Evolutionary conservation across 2,797 vertebrate genomes (phyloP), one percentile per base, ranked within the genome.

Genomic region (Megalops cyprinoides): DNA sequence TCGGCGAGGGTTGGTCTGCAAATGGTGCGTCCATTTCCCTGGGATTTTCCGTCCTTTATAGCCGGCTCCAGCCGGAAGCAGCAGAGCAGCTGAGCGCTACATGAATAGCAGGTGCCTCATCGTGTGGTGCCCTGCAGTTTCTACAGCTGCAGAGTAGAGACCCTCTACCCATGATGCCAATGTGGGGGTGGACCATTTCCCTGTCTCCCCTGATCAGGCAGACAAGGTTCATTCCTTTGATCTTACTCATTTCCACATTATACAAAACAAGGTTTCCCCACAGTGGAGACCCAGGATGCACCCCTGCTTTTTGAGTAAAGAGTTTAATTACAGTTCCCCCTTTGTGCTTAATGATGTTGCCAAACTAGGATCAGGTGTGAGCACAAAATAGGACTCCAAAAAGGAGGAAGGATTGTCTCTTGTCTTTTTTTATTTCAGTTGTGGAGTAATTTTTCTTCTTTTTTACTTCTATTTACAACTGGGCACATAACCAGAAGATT

Each of bases 321-420:
- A 46, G 15, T 48, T 74, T 48, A 69, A 69, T 69, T 69, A 23
- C n/a, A n/a, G n/a, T n/a, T n/a, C 65, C 37, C n/a, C 37, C 65
- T 69, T 39, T 71, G 46, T 49, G 42, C 44, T 74, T 48, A 74
- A n/a, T 15, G 65, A 42, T 20, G 65, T 39, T 20, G 20, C 44
- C 71, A 46, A 74, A 74, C 71, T 49, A 44, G 71, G 48, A 28
- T 48, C n/a, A 28, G 46, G 48, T 74, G 42, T 74, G 71, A 74
- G n/a, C 71, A 46, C 44, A 48, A 49, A 69, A 49, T 18, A 74
- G 12, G 48, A 15, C 42, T 49, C 46, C 46, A 25, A 74, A 49
- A 28, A 44, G 71, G n/a, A 48, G 14, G 42, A 46, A 25, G 44
- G 10, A 7, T 28, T 74, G 65, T 44, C 65, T 39, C 20, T 28